These are phyloP conservation scores for Ametastegia equiseti DNA, from an alignment of 2,888 invertebrate genomes.

Conservation along the genomic window DNA sequence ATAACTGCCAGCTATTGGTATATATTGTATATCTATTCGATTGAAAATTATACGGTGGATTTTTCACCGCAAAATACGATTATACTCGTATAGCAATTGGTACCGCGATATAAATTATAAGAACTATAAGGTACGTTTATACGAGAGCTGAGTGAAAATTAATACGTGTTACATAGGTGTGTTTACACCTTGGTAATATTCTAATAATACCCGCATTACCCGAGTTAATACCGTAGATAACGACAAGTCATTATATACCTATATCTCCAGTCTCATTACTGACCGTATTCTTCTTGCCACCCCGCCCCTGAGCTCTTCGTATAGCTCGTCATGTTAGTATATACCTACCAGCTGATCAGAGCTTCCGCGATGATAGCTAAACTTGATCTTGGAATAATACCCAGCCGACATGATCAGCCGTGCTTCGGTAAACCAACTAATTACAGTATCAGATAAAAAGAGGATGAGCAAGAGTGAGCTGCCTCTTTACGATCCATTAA, in stretches of 20 bases:
- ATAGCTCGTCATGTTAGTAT: background rate
- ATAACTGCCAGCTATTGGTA: no score
- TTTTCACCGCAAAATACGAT: background rate
- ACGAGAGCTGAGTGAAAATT: slow-evolving; percentile 19
- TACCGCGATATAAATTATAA: no score
- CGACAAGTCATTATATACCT: slow-evolving; percentile 11
- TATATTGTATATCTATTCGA: no score
- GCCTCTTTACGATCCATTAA: no score
- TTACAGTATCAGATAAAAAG: background rate
- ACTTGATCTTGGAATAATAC: background rate
- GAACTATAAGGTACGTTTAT: background rate
- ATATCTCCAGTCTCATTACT: slow-evolving; percentile 9
- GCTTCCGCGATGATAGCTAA: background rate
- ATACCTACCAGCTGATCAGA: no score
- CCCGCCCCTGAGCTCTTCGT: background rate
- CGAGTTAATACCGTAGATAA: slow-evolving; percentile 27
- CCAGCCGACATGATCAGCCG: background rate
- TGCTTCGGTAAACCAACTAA: background rate
- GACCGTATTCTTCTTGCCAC: background rate
- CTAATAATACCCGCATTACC: slow-evolving; percentile 45
- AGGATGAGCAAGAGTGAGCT: background rate
- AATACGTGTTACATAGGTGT: slow-evolving; percentile 26
- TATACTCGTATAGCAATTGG: background rate
- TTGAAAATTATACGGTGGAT: background rate
- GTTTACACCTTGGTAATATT: slow-evolving; percentile 41